Evolutionary conservation across 2,113 vertebrate species (phyloP).

Genomic region (Cricetomys ansorgei): DNA sequence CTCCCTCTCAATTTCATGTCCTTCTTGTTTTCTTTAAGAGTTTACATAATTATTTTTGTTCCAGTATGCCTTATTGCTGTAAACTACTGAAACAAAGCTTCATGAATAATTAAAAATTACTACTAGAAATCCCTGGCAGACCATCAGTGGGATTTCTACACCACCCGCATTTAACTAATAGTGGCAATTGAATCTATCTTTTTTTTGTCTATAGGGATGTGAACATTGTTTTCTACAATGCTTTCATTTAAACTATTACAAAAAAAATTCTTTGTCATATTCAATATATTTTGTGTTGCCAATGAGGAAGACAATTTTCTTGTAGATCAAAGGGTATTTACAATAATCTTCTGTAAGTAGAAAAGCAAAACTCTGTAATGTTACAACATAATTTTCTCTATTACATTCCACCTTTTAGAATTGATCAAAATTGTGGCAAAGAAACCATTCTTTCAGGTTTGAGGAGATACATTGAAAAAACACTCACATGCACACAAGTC

Average conservation of each 20-base stretch:
- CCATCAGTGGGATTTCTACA: conserved; percentile 40
- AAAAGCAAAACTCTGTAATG: conserved; percentile 13
- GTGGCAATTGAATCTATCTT: conserved; percentile 21
- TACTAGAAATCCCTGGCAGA: conserved; percentile 69
- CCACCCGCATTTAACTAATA: conserved; percentile 69
- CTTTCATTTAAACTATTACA: conserved; percentile 33
- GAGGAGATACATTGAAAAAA: background rate
- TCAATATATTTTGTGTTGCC: background rate
- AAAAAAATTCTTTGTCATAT: conserved; percentile 24
- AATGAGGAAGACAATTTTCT: background rate
- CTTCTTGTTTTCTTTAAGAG: conserved; percentile 47
- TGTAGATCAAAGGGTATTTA: conserved; percentile 49
- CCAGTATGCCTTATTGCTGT: conserved; percentile 71
- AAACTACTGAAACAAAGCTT: conserved; percentile 73
- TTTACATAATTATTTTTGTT: conserved; percentile 66
- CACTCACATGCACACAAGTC: background rate
- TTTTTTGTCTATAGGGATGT: background rate
- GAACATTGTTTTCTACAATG: background rate
- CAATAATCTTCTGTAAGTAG: background rate
- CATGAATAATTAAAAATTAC: conserved; percentile 80
- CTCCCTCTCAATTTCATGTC: background rate
- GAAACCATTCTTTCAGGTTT: background rate
- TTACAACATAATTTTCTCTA: conserved; percentile 13
- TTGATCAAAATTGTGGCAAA: background rate
- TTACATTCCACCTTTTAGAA: background rate